These are phyloP conservation scores for Anastrepha obliqua DNA, from an alignment of 1,140 invertebrate genomes.

Conservation along the genomic window DNA sequence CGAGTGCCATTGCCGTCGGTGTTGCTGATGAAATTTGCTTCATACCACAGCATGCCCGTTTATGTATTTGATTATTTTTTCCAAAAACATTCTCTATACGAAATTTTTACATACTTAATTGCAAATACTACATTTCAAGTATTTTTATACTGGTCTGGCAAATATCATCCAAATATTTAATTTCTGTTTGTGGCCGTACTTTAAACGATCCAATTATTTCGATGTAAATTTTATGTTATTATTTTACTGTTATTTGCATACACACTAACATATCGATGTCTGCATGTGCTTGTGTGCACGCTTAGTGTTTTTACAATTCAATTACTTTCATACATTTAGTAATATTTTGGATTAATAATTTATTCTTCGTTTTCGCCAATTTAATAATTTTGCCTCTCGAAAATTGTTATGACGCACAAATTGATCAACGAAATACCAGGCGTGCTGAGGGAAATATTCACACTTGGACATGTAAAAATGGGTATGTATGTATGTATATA, in stretches of 20 bases:
- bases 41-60: not conserved
- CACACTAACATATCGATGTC: not conserved
- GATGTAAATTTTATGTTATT: not conserved
- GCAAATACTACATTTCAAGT: not conserved
- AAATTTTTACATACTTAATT: not conserved
- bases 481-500: too few relatives aligned
- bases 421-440: not conserved
- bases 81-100: not conserved
- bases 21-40: not conserved
- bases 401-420: not conserved
- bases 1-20: not conserved
- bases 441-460: not conserved
- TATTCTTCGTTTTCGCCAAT: not conserved
- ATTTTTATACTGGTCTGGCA: not conserved
- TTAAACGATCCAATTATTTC: constrained; percentile 27
- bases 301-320: not conserved
- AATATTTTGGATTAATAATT: not conserved
- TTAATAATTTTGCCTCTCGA: not conserved
- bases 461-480: too few relatives aligned
- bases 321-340: not conserved
- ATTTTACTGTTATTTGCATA: not conserved
- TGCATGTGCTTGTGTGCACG: not conserved
- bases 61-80: not conserved
- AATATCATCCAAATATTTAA: not conserved
- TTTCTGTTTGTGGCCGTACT: not conserved